These are phyloP conservation scores for Callimico goeldii DNA, from an alignment of 2,797 vertebrate genomes.

Conservation along the genomic window DNA sequence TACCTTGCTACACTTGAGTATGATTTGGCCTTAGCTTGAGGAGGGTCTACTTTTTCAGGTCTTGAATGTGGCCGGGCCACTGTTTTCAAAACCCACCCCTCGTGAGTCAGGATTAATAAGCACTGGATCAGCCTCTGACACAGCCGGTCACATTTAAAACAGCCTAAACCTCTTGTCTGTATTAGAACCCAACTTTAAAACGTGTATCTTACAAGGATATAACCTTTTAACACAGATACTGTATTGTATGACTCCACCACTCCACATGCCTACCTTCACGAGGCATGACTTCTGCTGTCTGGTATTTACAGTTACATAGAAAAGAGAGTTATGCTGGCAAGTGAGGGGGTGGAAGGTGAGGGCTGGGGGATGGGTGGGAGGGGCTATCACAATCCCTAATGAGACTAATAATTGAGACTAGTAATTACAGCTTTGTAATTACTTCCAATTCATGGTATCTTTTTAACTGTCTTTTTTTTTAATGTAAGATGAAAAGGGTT, in stretches of 20 bases:
- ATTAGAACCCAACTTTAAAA: neutral
- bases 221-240: neutral
- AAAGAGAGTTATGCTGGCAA: neutral
- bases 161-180: neutral
- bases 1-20: neutral
- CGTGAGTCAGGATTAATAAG: neutral
- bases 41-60: neutral
- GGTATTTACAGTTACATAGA: neutral
- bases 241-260: neutral
- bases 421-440: neutral
- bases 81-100: neutral
- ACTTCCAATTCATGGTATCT: conserved; percentile 22
- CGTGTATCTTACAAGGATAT: neutral
- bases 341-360: neutral
- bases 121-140: neutral
- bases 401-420: too few relatives aligned
- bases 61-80: neutral
- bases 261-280: neutral
- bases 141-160: neutral
- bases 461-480: conserved; percentile 1
- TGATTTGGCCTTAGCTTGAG: neutral
- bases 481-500: conserved; percentile 20
- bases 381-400: neutral
- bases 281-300: neutral
- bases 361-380: neutral